Base-by-base conservation (phyloP, 2,113 vertebrate genomes). In the Illadopsis cleaveri region DNA sequence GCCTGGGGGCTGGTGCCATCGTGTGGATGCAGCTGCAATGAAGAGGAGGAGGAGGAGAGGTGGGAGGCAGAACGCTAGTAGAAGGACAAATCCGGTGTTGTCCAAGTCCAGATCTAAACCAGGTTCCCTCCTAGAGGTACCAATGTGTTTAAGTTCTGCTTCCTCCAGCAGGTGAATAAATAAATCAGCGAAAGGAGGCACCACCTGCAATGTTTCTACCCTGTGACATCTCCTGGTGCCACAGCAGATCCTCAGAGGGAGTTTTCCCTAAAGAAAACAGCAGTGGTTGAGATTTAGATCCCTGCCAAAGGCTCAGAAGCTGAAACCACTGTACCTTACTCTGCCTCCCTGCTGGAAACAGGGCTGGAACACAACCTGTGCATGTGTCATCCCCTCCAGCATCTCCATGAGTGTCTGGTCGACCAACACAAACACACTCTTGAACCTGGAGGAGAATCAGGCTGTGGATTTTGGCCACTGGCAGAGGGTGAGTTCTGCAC, bases 1-100 rank as follows among this genome's bases (percentile, higher is more conserved):
- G 69, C 60, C 92, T 94, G 61, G 58, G 65, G 60, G 56, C n/a
- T 93, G 88, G 92, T 95, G 92, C 92, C 87, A 94, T 93, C 61
- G 9, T 91, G 94, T 96, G 95, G 94, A 91, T 91, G 38, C 13
- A 83, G 24, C 62, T 58, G 72, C 47, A 86, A 82, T 1, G 51
- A 77, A 22, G 82, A 90, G 44, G 83, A 93, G 20, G 47, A 58
- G 66, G 30, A 54, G 45, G 54, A 37, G 37, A 57, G 15, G 21
- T 1, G 10, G 38, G 40, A 87, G 53, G 53, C 70, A 92, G 82
- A 73, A 40, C 0, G 0, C 23, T 13, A 37, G 64, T 62, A 54
- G 86, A 81, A 76, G 35, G 37, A 69, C 57, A 45, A 37, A 40
- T 22, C 2, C 4, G 3, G 11, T 4, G 0, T 53, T 65, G 40